Evolutionary conservation across 2,113 vertebrate species (phyloP), one percentile per base, ranked within the genome.

Genomic region (Pyxicephalus adspersus): DNA sequence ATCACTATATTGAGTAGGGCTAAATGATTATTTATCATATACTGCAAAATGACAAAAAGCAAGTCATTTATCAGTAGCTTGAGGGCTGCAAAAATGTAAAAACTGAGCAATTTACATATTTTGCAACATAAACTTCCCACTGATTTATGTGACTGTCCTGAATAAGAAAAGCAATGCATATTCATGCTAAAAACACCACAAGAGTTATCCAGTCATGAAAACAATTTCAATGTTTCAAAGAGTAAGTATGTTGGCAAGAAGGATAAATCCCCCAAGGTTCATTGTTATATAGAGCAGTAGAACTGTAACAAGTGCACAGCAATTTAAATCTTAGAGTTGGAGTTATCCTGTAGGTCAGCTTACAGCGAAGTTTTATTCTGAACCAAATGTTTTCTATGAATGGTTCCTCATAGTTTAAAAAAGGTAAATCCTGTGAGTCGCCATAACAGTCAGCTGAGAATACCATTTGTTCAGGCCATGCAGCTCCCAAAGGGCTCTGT

Each of bases 91-190:
- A 5, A 63, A 63, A 29, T n/a, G 58, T 38, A 76, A 64, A 76
- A 76, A 76, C 1, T 20, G 22, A 61, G 50, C 73, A 50, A 76
- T 76, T 63, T 76, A 76, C 73, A 76, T 76, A 76, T 63, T 76
- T 76, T 63, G 34, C 34, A 51, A 25, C 34, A 51, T 15, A 76
- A 61, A 63, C 34, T 58, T 63, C 20, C 16, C 3, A 45, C 71
- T 74, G 71, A 74, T 76, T 76, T 76, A 76, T 76, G 73, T 63
- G 57, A 25, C 23, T 76, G 57, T 75, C 72, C 72, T 45, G 29
- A 50, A 34, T 58, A 19, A 31, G 71, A 74, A 74, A 57, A 74
- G 57, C 18, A 31, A 74, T 31, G 28, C 71, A 74, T 60, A 74
- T 74, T 60, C 58, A 58, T 55, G 22, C 31, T 38, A 74, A 29